A percentile compares a stretch with the other conserved stretches of the same genome.
phyloP scores from a whole-genome alignment of 1,140 invertebrate species.

The Heliconius himera region DNA sequence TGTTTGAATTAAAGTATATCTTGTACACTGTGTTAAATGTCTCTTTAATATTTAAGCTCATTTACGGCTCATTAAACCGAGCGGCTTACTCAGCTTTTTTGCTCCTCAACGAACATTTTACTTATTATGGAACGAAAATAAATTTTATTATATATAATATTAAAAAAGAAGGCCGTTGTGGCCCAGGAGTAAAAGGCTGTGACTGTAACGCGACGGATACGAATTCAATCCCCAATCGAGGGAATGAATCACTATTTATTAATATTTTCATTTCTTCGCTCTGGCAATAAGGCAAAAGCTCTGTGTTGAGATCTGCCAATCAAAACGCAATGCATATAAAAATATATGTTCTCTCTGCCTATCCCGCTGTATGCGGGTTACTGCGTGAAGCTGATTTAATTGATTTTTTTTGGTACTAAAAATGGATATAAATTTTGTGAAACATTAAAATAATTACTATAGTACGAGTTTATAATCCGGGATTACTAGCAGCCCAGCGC shows the following conservation, averaged over 20 bases:
- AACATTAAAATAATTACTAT: conserved; percentile 53
- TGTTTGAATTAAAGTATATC: conserved; percentile 1
- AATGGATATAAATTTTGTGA: conserved; percentile 22
- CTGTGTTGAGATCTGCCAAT: too few relatives aligned
- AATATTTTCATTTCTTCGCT: too few relatives aligned
- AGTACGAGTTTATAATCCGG: conserved; percentile 54
- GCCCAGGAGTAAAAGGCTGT: too few relatives aligned
- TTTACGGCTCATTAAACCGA: conserved; percentile 15
- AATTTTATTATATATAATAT: background rate
- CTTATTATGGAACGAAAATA: background rate
- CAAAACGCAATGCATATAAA: too few relatives aligned
- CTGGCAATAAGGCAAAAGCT: too few relatives aligned
- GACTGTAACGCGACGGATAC: too few relatives aligned
- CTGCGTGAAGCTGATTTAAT: too few relatives aligned
- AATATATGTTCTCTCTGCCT: too few relatives aligned
- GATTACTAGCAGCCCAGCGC: conserved; percentile 51
- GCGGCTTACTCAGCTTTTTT: background rate
- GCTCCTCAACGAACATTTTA: background rate
- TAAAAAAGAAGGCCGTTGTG: too few relatives aligned
- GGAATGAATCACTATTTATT: too few relatives aligned
- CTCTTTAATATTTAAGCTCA: conserved; percentile 12
- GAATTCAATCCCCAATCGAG: too few relatives aligned
- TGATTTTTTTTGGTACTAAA: background rate
- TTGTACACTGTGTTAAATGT: conserved; percentile 11
- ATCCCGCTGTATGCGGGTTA: too few relatives aligned